Conservation (phyloP, 2,113 vertebrate species). For the Sula dactylatra region DNA sequence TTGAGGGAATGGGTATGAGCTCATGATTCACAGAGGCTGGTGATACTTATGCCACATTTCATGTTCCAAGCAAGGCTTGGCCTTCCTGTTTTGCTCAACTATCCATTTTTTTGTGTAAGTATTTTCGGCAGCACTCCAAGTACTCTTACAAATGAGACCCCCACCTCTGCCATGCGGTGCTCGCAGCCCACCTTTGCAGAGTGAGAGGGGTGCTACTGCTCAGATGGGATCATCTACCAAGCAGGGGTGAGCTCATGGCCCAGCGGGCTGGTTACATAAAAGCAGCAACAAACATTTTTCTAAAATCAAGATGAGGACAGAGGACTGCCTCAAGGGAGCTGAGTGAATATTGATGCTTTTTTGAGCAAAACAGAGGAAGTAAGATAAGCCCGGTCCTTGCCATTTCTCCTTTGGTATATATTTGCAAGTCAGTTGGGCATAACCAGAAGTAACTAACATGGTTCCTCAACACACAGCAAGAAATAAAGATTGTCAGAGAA, state of each 20-base stretch:
- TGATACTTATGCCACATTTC: background rate
- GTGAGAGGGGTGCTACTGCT: background rate
- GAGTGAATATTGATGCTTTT: background rate
- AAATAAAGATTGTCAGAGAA: background rate
- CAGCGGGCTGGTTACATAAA: accelerated
- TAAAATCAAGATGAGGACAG: background rate
- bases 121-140: background rate
- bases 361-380: background rate
- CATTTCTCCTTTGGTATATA: background rate
- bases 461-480: background rate
- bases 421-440: background rate
- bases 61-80: background rate
- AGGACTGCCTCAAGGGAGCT: background rate
- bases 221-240: background rate
- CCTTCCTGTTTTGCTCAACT: background rate
- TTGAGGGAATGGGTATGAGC: background rate
- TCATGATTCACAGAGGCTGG: background rate
- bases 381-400: background rate
- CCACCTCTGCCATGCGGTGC: accelerated
- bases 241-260: background rate
- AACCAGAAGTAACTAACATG: background rate
- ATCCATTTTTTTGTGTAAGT: background rate
- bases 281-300: background rate
- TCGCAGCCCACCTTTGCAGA: background rate
- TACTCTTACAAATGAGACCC: background rate